phyloP scores from a whole-genome alignment of 2,888 invertebrate genomes.

The Priocnemis perturbator region DNA sequence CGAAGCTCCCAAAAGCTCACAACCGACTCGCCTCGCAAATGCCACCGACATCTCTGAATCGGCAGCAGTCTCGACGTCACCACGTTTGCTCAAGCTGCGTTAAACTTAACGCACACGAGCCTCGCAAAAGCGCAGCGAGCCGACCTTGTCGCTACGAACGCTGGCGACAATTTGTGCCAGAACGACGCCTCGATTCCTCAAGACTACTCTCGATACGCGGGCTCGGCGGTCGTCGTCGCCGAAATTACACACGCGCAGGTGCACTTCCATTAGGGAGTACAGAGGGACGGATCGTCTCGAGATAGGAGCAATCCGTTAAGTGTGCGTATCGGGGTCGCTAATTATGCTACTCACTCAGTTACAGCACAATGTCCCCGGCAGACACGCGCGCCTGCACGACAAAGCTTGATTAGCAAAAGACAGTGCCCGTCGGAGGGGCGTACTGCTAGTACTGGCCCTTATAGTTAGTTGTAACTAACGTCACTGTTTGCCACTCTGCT shows the following conservation, averaged over 20 bases:
- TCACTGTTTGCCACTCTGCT: too few species aligned
- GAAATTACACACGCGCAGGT: slow-evolving; percentile 5
- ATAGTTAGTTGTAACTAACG: neutral
- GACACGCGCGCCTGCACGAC: slow-evolving; percentile 4
- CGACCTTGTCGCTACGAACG: too few species aligned
- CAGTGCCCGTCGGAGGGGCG: neutral
- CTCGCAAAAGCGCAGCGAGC: too few species aligned
- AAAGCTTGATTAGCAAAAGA: neutral
- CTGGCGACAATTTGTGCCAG: too few species aligned
- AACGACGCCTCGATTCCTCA: too few species aligned
- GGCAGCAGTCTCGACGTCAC: too few species aligned
- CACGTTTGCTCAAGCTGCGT: too few species aligned
- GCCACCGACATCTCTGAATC: too few species aligned
- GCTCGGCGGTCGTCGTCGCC: neutral
- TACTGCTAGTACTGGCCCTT: neutral
- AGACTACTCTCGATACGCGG: too few species aligned
- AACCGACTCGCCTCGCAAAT: too few species aligned
- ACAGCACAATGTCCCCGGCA: slow-evolving; percentile 25
- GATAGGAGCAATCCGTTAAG: slow-evolving; percentile 37
- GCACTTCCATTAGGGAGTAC: slow-evolving; percentile 33
- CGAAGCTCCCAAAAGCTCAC: too few species aligned
- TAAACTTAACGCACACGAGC: too few species aligned
- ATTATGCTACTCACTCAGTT: slow-evolving; percentile 31
- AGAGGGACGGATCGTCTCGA: slow-evolving; percentile 9
- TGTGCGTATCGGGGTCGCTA: slow-evolving; percentile 26